Evolutionary conservation across 2,797 vertebrate species (phyloP).

Genomic region (Corythornis leucogaster): DNA sequence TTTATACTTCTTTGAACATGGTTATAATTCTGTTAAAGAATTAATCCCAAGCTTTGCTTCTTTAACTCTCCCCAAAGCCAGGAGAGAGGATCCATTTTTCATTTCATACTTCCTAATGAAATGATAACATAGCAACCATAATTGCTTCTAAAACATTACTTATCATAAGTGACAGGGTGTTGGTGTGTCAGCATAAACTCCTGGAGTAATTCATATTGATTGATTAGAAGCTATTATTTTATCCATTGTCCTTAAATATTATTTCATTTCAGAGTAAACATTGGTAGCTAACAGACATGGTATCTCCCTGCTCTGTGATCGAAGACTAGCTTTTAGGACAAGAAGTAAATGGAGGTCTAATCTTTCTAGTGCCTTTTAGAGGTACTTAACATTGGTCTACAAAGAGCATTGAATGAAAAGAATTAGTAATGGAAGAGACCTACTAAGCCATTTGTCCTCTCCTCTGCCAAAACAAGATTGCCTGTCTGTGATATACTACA

Average conservation of each 20-base stretch:
- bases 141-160: slow-evolving; percentile 37
- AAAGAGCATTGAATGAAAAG: slow-evolving; percentile 19
- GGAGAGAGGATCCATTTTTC: background rate
- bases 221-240: slow-evolving; percentile 45
- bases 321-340: slow-evolving; percentile 47
- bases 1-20: background rate
- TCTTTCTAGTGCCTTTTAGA: slow-evolving; percentile 45
- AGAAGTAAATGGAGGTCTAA: slow-evolving; percentile 48
- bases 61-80: slow-evolving; percentile 25
- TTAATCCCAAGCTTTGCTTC: background rate
- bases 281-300: background rate
- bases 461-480: background rate
- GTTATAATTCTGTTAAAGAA: background rate
- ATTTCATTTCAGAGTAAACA: slow-evolving; percentile 30
- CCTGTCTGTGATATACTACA: background rate
- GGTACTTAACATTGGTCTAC: slow-evolving; percentile 41
- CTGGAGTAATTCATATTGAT: slow-evolving; percentile 30
- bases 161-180: background rate
- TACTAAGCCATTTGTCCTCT: slow-evolving; percentile 15
- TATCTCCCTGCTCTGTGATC: background rate
- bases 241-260: slow-evolving; percentile 34
- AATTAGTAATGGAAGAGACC: slow-evolving; percentile 32
- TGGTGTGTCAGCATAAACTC: slow-evolving; percentile 14
- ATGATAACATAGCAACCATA: slow-evolving; percentile 40
- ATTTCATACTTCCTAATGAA: slow-evolving; percentile 34